Conservation (phyloP, 1,140 invertebrate species). For the Cardiocondyla obscurior region DNA sequence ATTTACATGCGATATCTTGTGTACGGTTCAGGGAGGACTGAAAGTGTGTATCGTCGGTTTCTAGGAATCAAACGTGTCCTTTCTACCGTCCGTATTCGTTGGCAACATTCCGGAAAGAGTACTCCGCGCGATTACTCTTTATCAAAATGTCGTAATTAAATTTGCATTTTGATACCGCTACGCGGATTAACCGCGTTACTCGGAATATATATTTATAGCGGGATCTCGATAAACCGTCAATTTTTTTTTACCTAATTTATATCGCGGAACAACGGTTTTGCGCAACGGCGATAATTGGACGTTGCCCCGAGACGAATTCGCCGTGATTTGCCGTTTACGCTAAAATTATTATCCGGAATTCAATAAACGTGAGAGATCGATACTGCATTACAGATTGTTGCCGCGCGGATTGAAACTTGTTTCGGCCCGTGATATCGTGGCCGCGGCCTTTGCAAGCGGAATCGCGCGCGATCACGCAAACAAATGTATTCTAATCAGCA, state of each 20-base stretch:
- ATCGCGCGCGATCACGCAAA: neutral
- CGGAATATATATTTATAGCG: neutral
- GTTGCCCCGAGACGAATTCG: constrained; percentile 7
- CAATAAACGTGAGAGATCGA: neutral
- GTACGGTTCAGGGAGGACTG: neutral
- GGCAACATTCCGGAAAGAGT: too few relatives aligned
- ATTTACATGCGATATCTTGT: neutral
- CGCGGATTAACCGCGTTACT: neutral
- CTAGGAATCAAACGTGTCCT: neutral
- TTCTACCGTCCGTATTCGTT: neutral
- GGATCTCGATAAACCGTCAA: neutral
- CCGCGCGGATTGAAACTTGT: neutral
- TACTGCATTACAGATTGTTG: constrained; percentile 19
- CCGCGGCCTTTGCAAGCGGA: constrained; percentile 12
- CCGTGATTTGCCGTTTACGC: constrained; percentile 13
- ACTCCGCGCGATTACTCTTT: neutral
- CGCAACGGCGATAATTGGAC: constrained; percentile 17
- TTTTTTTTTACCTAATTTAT: constrained; percentile 10
- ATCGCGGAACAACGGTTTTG: constrained; percentile 1
- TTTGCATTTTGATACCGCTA: neutral
- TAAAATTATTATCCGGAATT: constrained; percentile 13
- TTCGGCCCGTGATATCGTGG: neutral
- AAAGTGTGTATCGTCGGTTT: constrained; percentile 33
- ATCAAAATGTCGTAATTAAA: constrained; percentile 22
- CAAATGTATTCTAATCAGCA: constrained; percentile 49